Base-by-base conservation (phyloP, 2,113 vertebrate genomes). In the Clarias batrachus region DNA sequence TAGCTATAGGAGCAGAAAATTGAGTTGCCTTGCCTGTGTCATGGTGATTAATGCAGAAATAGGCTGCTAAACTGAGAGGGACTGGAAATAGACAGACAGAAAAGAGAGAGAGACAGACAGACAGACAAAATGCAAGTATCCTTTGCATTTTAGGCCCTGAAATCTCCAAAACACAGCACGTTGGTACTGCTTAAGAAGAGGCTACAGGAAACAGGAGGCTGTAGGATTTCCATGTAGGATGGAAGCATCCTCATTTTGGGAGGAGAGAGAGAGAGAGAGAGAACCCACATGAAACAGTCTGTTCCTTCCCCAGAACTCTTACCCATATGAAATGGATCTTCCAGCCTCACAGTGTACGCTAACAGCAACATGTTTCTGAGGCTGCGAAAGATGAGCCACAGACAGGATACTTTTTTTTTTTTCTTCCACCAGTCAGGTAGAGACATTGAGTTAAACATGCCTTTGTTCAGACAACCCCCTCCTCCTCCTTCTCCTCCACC, bases 1-100 rank as follows among this genome's bases (percentile, higher is more conserved):
- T 97, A 97, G 97, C 97, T 97, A 99, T 96, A 96, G 97, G 97
- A 97, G 97, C 98, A 99, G 97, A 99, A 99, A 98, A 99, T 99
- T 98, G 96, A 98, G 97, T 97, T 97, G 97, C 97, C 96, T 98
- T 97, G 97, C 96, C 96, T 97, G 96, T 98, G 97, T 98, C 97
- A 98, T 97, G 96, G 96, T 98, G 97, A 99, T 99, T 98, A 98
- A 99, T 99, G 97, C 96, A 96, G 96, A 97, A 97, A 97, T 98
- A 98, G 97, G 97, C 97, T 96, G 95, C 95, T 95, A 96, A 97
- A 96, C 96, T 97, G 95, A 94, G 95, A 97, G 95, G 33, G n/a
- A 5, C 83, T 81, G 62, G 33, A 84, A 60, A 30, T 7, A 76
- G 30, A 86, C 62, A 68, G 70, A 65, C 30, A 74, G 56, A 60